phyloP scores from a whole-genome alignment of 2,888 invertebrate genomes.

The Cephonodes hylas region DNA sequence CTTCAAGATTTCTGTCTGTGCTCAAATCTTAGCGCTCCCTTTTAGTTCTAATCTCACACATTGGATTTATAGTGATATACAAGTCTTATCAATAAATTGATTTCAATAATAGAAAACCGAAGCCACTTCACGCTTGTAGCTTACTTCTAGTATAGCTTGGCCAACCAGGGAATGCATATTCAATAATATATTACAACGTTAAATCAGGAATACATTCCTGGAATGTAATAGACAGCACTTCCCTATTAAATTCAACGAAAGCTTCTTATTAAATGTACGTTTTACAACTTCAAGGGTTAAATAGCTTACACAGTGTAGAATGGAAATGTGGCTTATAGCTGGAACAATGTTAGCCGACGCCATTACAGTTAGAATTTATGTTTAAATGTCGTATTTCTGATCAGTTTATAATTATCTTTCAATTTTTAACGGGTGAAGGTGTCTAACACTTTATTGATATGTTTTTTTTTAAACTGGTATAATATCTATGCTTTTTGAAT shows the following conservation, averaged over 20 bases:
- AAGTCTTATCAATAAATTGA: too few species aligned
- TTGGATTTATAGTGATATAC: too few species aligned
- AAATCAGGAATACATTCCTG: background rate
- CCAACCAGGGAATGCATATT: background rate
- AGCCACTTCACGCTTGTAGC: background rate
- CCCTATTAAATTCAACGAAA: slow-evolving; percentile 10
- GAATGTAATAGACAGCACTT: background rate
- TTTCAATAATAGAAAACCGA: too few species aligned
- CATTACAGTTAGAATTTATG: background rate
- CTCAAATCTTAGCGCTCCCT: too few species aligned
- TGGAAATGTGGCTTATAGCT: background rate
- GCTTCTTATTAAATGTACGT: slow-evolving; percentile 1
- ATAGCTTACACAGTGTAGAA: background rate
- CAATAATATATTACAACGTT: slow-evolving; percentile 9
- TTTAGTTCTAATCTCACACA: too few species aligned
- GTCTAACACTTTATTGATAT: background rate
- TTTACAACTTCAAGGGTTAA: background rate
- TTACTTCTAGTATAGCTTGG: background rate
- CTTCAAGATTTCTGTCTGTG: too few species aligned
- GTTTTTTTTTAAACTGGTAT: background rate
- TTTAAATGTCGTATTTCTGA: background rate
- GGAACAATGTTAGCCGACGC: background rate
- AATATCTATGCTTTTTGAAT: too few species aligned
- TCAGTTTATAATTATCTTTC: background rate
- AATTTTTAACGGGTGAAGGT: background rate